Base-by-base conservation (phyloP, 2,797 vertebrate genomes). In the Petrocephalus schoutedeni region DNA sequence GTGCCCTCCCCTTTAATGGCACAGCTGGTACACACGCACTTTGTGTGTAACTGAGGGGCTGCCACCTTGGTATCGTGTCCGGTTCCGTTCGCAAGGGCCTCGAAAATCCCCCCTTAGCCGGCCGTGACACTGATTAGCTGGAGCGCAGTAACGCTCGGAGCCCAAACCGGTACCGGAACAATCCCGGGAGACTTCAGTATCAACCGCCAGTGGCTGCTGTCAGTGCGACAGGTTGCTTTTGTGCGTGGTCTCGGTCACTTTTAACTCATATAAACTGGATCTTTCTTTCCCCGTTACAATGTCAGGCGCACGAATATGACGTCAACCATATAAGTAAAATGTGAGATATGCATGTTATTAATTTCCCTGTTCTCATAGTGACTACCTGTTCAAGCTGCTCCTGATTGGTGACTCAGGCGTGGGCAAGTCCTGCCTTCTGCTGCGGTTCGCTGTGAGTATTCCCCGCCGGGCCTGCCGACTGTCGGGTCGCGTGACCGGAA, bases 301-400 rank as follows among this genome's bases (percentile, higher is more conserved):
- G 3, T 1, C 32, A 41, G 2, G 16, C 5, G 36, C 67, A 77
- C 41, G 36, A 77, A 74, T 41, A 36, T 74, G 4, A 74, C 14
- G 6, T 74, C 23, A 10, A 23, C 36, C 16, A 45, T 77, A n/a
- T 51, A 21, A 51, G 7, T 83, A 21, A 53, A 83, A 19, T 4
- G n/a, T 21, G 19, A 83, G 2, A 0, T 23, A 21, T 32, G 7
- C 23, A 8, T 53, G 41, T 83, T 9, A 23, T n/a, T 16, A 86
- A 86, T 91, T 1, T 45, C n/a, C 56, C 16, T 88, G 59, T 36
- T 89, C 3, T 90, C 89, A 89, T 88, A 95, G 94, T 91, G 94
- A 95, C 91, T 95, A 94, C 93, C 92, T 95, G 90, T 95, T 95
- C 90, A 95, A 95, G 92, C 92, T 95, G 88, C 94, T 94, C 89